Evolutionary conservation across 2,888 invertebrate genomes (phyloP).

Genomic region (Ectropis crepuscularia): DNA sequence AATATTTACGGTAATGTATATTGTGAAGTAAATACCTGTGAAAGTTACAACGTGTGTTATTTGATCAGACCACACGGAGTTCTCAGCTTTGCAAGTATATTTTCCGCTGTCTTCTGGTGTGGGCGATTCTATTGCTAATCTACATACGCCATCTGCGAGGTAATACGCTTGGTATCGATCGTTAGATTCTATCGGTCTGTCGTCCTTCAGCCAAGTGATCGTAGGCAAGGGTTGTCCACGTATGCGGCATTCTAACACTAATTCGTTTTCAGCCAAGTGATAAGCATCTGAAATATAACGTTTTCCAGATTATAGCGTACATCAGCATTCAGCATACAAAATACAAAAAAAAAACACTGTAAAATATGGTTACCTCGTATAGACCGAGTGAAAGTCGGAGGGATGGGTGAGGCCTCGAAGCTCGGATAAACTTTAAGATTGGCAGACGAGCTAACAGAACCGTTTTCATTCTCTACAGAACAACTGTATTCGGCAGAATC

Average conservation of each 20-base stretch:
- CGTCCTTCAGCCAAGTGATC: slow-evolving; percentile 91
- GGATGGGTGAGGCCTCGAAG: slow-evolving; percentile 88
- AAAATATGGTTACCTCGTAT: slow-evolving; percentile 85
- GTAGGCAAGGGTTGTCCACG: slow-evolving; percentile 89
- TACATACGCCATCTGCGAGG: slow-evolving; percentile 90
- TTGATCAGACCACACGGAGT: slow-evolving; percentile 89
- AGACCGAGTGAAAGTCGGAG: slow-evolving; percentile 90
- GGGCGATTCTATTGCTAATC: slow-evolving; percentile 87
- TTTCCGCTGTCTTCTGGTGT: slow-evolving; percentile 88
- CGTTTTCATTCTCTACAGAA: slow-evolving; percentile 90
- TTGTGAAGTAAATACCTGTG: slow-evolving; percentile 67
- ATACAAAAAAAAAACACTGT: not conserved
- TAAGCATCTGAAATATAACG: slow-evolving; percentile 85
- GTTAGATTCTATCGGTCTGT: slow-evolving; percentile 78
- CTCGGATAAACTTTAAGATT: slow-evolving; percentile 90
- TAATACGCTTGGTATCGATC: slow-evolving; percentile 87
- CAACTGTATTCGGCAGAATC: slow-evolving; percentile 93
- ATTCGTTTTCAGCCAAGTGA: slow-evolving; percentile 88
- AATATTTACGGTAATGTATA: not conserved
- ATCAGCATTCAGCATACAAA: not conserved
- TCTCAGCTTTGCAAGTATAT: slow-evolving; percentile 91
- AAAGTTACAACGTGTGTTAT: slow-evolving; percentile 90
- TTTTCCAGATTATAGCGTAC: too few species aligned
- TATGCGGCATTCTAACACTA: slow-evolving; percentile 91
- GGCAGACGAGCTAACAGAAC: slow-evolving; percentile 88